phyloP scores from a whole-genome alignment of 2,113 vertebrate species.

The Nothocercus nigrocapillus region DNA sequence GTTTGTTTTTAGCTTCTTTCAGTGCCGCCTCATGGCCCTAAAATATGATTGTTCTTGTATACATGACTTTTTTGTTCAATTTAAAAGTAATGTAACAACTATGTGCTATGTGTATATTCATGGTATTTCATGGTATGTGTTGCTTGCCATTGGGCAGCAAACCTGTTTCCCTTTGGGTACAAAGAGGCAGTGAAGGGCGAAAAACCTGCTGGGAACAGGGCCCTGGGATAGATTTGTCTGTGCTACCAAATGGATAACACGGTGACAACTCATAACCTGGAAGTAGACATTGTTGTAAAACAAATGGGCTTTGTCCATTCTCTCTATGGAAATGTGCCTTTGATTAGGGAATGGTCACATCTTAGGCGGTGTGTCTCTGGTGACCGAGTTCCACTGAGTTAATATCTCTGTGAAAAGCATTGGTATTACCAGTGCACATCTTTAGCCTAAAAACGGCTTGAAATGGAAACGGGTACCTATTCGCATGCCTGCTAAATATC shows the following conservation, averaged over 20 bases:
- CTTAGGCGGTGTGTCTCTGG: not conserved
- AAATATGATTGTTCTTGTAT: not conserved
- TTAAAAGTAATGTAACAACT: not conserved
- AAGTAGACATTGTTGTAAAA: not conserved
- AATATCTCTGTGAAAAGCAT: not conserved
- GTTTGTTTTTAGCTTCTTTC: not conserved
- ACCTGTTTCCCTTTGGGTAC: not conserved
- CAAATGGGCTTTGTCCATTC: not conserved
- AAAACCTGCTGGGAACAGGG: not conserved
- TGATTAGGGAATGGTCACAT: not conserved
- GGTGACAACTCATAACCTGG: not conserved
- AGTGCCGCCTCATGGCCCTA: not conserved
- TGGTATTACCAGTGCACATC: not conserved
- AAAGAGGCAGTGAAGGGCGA: not conserved
- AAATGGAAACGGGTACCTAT: constrained; percentile 38
- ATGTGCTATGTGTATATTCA: not conserved
- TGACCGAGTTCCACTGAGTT: not conserved
- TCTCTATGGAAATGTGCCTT: constrained; percentile 6
- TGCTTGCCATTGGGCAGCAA: not conserved
- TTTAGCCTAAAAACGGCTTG: constrained; percentile 9
- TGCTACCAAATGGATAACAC: not conserved
- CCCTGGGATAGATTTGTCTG: rapidly evolving
- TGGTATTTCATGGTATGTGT: not conserved
- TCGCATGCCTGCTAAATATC: constrained; percentile 31
- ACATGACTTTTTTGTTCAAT: not conserved